Base-by-base conservation (phyloP, 2,888 invertebrate genomes). In the Idaea biselata region DNA sequence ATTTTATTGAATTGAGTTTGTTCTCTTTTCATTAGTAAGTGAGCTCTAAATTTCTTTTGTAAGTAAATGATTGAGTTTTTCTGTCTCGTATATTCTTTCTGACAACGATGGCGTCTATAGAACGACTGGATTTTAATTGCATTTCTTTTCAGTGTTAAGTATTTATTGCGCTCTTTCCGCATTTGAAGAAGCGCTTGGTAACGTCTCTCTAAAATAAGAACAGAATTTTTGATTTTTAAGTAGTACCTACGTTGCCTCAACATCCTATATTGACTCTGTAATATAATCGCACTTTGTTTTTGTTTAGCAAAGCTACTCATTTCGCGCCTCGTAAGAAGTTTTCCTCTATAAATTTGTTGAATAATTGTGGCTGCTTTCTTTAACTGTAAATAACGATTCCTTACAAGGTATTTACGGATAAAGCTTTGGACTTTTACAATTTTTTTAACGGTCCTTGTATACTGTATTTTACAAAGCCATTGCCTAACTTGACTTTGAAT, bases 41-140 rank as follows among this genome's bases (percentile, higher is more conserved):
- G 79, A 0, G 93, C 93, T 71, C 92, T 89, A 73, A 93, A 89
- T 80, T 85, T 91, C 61, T 80, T 84, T 71, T 95, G 95, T 58
- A 95, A 77, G 1, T 71, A 68, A 16, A 93, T 77, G 31, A 88
- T 83, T 14, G 88, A 77, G 18, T 80, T 75, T 58, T 77, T 82
- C 4, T 75, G 75, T 54, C 72, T 74, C 11, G 77, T 66, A 66
- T 91, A 94, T 18, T 84, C 75, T 25, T 79, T 75, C 8, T 88
- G 89, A 3, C 84, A 85, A 72, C 86, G 76, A 67, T 86, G 87
- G 7, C 91, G 86, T 58, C 93, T 91, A 68, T 83, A 89, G 18
- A 84, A 78, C 58, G 89, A 83, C 73, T 95, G 95, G 4, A 94
- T 65, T 18, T 82, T 76, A 7, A 93, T 73, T 2, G 78, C 83